These are phyloP conservation scores for Sebastes paucispinis DNA, from an alignment of 2,797 vertebrate genomes.

Conservation along the genomic window DNA sequence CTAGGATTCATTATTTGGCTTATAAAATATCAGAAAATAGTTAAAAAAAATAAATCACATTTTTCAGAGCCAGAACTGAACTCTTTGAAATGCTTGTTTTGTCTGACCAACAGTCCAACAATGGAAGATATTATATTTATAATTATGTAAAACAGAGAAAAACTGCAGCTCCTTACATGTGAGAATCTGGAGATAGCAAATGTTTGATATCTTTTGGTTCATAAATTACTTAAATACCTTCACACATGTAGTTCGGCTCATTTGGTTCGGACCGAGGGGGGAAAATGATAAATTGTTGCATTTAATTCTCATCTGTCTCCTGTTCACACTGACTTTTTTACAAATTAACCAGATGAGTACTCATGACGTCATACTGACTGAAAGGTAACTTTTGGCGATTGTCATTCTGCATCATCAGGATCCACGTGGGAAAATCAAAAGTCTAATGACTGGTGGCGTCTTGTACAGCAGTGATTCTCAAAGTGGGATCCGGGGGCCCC, in stretches of 20 bases:
- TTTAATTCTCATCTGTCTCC: neutral
- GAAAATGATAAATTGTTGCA: neutral
- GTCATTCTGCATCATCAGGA: no score
- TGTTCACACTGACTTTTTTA: neutral
- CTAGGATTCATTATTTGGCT: neutral
- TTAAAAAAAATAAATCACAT: neutral
- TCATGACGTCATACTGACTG: neutral
- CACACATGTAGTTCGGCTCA: neutral
- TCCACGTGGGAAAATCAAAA: neutral
- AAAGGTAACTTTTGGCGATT: no score
- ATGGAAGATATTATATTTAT: neutral
- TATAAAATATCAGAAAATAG: neutral
- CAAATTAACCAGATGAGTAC: neutral
- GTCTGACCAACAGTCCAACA: neutral
- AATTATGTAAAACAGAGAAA: neutral
- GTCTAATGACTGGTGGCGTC: neutral
- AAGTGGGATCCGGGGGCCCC: no score
- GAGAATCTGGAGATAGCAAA: neutral
- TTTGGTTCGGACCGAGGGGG: neutral
- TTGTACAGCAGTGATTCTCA: no score
- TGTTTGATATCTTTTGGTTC: neutral
- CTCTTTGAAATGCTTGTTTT: neutral
- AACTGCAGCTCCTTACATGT: neutral
- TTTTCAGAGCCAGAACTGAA: no score
- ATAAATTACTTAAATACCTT: neutral